A percentile compares a stretch with the other conserved stretches of the same genome.
phyloP scores from a whole-genome alignment of 1,140 invertebrate genomes.

The Euwallacea similis region DNA sequence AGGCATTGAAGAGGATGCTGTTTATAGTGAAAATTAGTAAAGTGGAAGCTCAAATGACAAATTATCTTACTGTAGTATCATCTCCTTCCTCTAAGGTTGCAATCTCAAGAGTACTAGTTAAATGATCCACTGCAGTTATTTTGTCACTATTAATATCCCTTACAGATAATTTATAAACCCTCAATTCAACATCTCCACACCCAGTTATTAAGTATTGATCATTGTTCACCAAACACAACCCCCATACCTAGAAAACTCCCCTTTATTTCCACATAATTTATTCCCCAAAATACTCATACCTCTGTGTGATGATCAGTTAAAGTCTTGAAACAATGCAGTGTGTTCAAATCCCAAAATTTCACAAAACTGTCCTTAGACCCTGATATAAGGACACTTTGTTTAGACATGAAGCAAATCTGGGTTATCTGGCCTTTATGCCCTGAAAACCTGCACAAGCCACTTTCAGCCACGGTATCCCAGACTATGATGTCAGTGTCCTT shows the following conservation, averaged over 20 bases:
- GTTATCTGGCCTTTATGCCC: slow-evolving; percentile 95
- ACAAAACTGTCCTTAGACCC: slow-evolving; percentile 93
- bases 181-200: slow-evolving; percentile 78
- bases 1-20: slow-evolving; percentile 70
- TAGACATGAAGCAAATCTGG: slow-evolving; percentile 78
- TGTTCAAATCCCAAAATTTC: slow-evolving; percentile 97
- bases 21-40: slow-evolving; percentile 39
- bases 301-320: slow-evolving; percentile 78
- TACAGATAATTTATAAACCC: slow-evolving; percentile 76
- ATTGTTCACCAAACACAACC: slow-evolving; percentile 75
- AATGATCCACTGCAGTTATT: slow-evolving; percentile 56
- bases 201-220: slow-evolving; percentile 85
- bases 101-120: slow-evolving; percentile 57
- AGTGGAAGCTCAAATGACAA: not conserved
- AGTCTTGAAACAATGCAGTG: slow-evolving; percentile 95
- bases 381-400: slow-evolving; percentile 79
- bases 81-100: slow-evolving; percentile 62
- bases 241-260: slow-evolving; percentile 71
- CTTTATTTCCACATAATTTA: slow-evolving; percentile 11
- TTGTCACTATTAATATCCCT: slow-evolving; percentile 57
- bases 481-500: slow-evolving; percentile 93
- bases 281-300: slow-evolving; percentile 52
- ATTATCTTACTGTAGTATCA: slow-evolving; percentile 54
- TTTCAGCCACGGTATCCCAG: slow-evolving; percentile 92
- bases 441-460: slow-evolving; percentile 82